phyloP scores from a whole-genome alignment of 2,888 invertebrate species.

The Caenorhabditis panamensis region DNA sequence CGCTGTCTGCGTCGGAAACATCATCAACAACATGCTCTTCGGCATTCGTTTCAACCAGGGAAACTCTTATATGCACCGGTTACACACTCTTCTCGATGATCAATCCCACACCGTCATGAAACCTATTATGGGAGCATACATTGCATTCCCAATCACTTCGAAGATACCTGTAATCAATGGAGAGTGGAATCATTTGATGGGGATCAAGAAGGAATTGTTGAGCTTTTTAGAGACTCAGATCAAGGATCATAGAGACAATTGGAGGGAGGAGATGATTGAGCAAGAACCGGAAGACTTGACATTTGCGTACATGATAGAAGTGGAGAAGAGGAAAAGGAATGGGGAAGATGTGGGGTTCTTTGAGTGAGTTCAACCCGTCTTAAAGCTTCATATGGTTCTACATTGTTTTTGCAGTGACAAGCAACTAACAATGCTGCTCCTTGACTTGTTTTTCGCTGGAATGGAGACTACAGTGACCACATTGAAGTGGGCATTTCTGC shows the following conservation, averaged over 20 bases:
- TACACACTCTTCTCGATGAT: slow-evolving; percentile 76
- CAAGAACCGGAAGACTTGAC: slow-evolving; percentile 76
- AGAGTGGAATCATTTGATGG: slow-evolving; percentile 75
- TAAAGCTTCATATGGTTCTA: too few relatives aligned
- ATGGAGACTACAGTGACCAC: slow-evolving; percentile 81
- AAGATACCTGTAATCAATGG: slow-evolving; percentile 75
- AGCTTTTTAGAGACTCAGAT: slow-evolving; percentile 74
- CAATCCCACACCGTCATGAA: slow-evolving; percentile 76
- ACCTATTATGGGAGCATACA: slow-evolving; percentile 76
- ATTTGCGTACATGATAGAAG: slow-evolving; percentile 78
- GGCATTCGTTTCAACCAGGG: slow-evolving; percentile 75
- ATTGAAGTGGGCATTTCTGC: slow-evolving; percentile 79
- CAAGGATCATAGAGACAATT: slow-evolving; percentile 63
- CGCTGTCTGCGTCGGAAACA: slow-evolving; percentile 79
- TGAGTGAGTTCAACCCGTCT: slow-evolving; percentile 59
- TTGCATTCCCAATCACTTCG: slow-evolving; percentile 73
- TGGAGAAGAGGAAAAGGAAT: slow-evolving; percentile 69
- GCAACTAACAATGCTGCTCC: slow-evolving; percentile 79
- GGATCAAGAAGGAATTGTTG: slow-evolving; percentile 71
- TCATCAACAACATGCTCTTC: slow-evolving; percentile 80
- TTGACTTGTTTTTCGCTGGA: slow-evolving; percentile 80
- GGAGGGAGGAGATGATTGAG: slow-evolving; percentile 54
- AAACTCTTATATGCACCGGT: slow-evolving; percentile 71
- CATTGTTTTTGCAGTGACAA: slow-evolving; percentile 71
- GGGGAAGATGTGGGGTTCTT: slow-evolving; percentile 74